Conservation (phyloP, 2,797 vertebrate genomes). For the Clarias platycephalus region DNA sequence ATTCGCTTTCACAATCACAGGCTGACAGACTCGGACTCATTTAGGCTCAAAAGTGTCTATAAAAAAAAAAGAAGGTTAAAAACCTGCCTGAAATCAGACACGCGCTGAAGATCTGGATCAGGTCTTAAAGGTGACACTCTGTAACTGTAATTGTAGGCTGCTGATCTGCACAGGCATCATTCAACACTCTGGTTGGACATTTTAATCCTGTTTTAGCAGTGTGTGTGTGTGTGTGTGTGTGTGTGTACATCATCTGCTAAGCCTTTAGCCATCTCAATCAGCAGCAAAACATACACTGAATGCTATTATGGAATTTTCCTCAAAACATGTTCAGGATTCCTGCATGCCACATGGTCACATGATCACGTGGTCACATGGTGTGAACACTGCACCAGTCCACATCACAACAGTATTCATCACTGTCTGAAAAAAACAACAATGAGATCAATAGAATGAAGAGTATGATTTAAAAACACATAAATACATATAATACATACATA, state of each 20-base stretch:
- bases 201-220: constrained; percentile 49
- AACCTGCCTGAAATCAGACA: neutral
- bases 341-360: constrained; percentile 51
- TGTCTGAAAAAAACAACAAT: neutral
- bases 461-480: neutral
- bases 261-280: constrained; percentile 45
- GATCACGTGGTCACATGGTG: constrained; percentile 43
- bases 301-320: constrained; percentile 58
- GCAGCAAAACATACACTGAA: constrained; percentile 43
- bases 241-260: constrained; percentile 15
- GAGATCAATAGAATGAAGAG: neutral
- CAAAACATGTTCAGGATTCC: constrained; percentile 58
- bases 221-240: neutral
- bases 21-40: too few relatives aligned
- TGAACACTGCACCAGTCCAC: neutral
- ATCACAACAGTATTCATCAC: neutral
- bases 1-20: neutral
- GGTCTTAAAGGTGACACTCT: constrained; percentile 43
- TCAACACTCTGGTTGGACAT: constrained; percentile 57
- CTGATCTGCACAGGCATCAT: constrained; percentile 56
- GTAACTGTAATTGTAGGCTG: constrained; percentile 45
- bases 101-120: constrained; percentile 6
- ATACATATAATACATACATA: neutral
- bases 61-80: neutral
- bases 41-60: neutral